phyloP scores from a whole-genome alignment of 2,113 vertebrate species.

The cat (Felis catus) region F.catus_Fca126_mat1.0 CM031418.1:114806001-114806500 shows the following conservation, averaged over 20 bases:
- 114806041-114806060: background rate
- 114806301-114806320: background rate
- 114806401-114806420: background rate
- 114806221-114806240: background rate
- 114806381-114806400: background rate
- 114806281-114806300: background rate
- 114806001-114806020: no score
- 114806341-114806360: background rate
- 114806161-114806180: background rate
- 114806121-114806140: background rate
- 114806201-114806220: background rate
- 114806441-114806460: background rate
- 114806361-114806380: background rate
- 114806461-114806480: background rate
- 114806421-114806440: background rate
- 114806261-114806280: background rate
- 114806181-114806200: background rate
- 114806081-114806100: background rate
- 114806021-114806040: background rate
- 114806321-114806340: background rate
- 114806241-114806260: background rate
- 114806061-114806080: background rate
- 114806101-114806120: background rate
- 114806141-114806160: background rate
- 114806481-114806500: background rate